Conservation (phyloP, 2,113 vertebrate genomes). For the Numenius arquata region DNA sequence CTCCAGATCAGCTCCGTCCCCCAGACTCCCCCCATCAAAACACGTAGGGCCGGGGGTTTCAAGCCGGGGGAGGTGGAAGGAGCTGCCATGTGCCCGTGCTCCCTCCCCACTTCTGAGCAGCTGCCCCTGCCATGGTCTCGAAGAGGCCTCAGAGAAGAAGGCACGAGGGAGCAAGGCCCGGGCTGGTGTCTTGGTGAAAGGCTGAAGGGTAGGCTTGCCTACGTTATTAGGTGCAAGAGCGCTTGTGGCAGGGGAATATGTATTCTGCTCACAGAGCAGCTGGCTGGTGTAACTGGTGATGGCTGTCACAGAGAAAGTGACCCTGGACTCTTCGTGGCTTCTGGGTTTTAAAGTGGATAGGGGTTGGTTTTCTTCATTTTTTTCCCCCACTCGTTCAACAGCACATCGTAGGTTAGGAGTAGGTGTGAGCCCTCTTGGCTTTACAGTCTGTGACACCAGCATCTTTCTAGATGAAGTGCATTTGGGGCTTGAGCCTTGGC, state of each 20-base stretch:
- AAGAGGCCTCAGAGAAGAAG: not conserved
- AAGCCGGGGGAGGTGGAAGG: not conserved
- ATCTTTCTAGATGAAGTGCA: not conserved
- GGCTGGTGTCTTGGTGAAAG: not conserved
- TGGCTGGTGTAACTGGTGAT: not conserved
- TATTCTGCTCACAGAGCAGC: not conserved
- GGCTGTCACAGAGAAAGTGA: not conserved
- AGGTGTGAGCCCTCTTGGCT: not conserved
- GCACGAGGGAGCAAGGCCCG: not conserved
- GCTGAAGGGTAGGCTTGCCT: not conserved
- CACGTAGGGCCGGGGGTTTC: not conserved
- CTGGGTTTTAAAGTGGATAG: not conserved
- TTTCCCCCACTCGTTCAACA: not conserved
- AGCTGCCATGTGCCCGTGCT: fast-evolving
- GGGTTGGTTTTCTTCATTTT: not conserved
- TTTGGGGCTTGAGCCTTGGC: not conserved
- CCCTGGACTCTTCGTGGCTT: not conserved
- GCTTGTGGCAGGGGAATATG: fast-evolving
- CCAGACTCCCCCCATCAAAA: not conserved
- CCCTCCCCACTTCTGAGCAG: not conserved
- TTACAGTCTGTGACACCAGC: not conserved
- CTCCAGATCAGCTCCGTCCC: fast-evolving
- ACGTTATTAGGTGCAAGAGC: not conserved
- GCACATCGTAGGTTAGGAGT: not conserved
- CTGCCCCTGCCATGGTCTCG: fast-evolving